Evolutionary conservation across 1,140 invertebrate genomes (phyloP).

Genomic region (Uloborus diversus): DNA sequence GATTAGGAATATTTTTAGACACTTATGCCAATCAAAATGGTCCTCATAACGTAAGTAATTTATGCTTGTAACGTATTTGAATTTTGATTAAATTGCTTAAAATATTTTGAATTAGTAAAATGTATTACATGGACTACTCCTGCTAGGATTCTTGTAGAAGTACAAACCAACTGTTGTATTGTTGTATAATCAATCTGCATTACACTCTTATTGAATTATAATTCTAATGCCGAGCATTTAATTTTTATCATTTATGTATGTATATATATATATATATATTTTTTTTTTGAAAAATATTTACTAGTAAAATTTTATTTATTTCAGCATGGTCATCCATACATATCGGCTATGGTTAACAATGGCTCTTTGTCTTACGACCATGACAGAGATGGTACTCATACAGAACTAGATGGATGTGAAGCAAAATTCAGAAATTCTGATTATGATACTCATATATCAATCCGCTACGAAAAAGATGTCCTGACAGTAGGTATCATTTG

Average conservation of each 20-base stretch:
- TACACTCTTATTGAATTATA: no score
- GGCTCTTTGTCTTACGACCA: constrained; percentile 96
- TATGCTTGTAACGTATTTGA: no score
- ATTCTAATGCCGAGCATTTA: no score
- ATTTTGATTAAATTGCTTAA: no score
- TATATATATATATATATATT: no score
- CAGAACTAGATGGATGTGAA: constrained; percentile 92
- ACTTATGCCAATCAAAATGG: constrained; percentile 99
- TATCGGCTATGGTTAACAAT: constrained; percentile 99
- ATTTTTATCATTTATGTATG: no score
- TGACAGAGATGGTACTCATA: constrained; percentile 97
- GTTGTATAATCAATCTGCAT: no score
- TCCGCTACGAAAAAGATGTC: constrained; percentile 88
- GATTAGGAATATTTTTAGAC: constrained; percentile 93
- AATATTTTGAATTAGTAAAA: no score
- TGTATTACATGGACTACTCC: no score
- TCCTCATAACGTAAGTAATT: constrained; percentile 86
- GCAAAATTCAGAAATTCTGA: constrained; percentile 93
- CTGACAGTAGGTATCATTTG: constrained; percentile 54
- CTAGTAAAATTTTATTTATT: constrained; percentile 40
- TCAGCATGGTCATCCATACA: constrained; percentile 97
- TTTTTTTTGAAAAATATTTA: no score
- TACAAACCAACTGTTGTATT: no score
- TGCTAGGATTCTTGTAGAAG: no score
- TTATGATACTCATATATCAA: constrained; percentile 88